phyloP scores from a whole-genome alignment of 2,888 invertebrate species.

The Scaptomyza polygonia region DNA sequence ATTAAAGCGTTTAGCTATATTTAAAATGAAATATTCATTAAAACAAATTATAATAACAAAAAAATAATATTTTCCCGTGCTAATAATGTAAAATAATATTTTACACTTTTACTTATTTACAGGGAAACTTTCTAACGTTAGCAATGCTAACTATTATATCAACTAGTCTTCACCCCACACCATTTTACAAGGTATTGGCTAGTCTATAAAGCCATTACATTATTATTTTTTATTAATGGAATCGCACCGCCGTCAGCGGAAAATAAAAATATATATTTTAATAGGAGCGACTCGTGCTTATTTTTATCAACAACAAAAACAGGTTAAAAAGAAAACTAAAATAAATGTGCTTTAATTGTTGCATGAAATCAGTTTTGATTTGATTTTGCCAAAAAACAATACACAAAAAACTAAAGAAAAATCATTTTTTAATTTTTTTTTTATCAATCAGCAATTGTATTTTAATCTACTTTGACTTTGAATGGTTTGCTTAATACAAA shows the following conservation, averaged over 20 bases:
- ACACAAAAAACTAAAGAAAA: too few relatives aligned
- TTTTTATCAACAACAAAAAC: constrained; percentile 26
- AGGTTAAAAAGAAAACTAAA: not conserved
- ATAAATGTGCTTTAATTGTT: constrained; percentile 61
- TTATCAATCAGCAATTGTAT: constrained; percentile 9
- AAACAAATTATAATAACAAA: too few relatives aligned
- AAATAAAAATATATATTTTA: constrained; percentile 60
- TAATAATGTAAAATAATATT: too few relatives aligned
- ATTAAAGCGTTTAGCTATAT: too few relatives aligned
- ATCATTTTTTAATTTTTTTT: too few relatives aligned
- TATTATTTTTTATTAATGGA: constrained; percentile 52
- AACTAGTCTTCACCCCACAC: too few relatives aligned
- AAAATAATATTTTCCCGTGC: too few relatives aligned
- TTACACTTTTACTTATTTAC: too few relatives aligned
- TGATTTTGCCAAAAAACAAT: constrained; percentile 43
- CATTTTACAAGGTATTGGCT: constrained; percentile 5
- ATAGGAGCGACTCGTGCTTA: constrained; percentile 61
- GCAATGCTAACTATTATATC: too few relatives aligned
- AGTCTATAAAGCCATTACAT: not conserved
- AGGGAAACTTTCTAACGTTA: too few relatives aligned
- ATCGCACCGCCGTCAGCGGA: constrained; percentile 56
- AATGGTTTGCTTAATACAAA: not conserved
- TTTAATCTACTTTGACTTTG: constrained; percentile 15
- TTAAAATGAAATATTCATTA: too few relatives aligned
- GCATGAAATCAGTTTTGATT: constrained; percentile 9